Base-by-base conservation (phyloP, 2,888 invertebrate genomes). In the Folsomia manolachei region DNA sequence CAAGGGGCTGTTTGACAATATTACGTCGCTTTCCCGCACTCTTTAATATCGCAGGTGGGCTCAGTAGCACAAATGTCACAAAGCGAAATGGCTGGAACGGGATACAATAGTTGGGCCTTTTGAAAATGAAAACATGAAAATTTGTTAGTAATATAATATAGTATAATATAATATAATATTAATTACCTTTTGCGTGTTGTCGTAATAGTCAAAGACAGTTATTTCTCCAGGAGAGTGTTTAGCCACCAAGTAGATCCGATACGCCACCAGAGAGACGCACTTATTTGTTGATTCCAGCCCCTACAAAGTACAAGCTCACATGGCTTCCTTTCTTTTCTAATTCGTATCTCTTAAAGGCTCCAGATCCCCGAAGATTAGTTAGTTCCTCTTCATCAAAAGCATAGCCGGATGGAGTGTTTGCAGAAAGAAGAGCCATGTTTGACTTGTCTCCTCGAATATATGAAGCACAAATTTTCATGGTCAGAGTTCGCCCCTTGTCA, bases 381-480 rank as follows among this genome's bases (percentile, higher is more conserved):
- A 76, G 21, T 1, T 39, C 65, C 2, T 78, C 90, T 77, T 88
- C 84, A 80, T 95, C 93, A 0, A 92, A 92, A 0, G 91, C 88
- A 83, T 91, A 97, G n/a, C 96, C 96, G 0, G 95, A 95, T 0
- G 95, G 95, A 71, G 96, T 86, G 74, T 89, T 89, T 0, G 96
- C 90, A 82, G 94, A 94, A 87, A 96, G 90, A 0, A 96, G 90
- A 9, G 93, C 92, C 89, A 96, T 91, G 78, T 95, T 95, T 75
- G 92, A 92, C 77, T 51, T 21, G 11, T 53, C 56, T 9, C 51
- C 53, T 25, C 63, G 61, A n/a, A 60, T 2, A 52, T 56, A 75
- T 14, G 60, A 14, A 9, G 71, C 60, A 26, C 75, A 75, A 24
- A 77, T 39, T 7, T 69, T 65, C 2, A 77, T 27, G 14, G 52